A percentile compares a stretch with the other conserved stretches of the same genome.
phyloP scores from a whole-genome alignment of 2,797 vertebrate genomes.

The Rachycentron canadum region DNA sequence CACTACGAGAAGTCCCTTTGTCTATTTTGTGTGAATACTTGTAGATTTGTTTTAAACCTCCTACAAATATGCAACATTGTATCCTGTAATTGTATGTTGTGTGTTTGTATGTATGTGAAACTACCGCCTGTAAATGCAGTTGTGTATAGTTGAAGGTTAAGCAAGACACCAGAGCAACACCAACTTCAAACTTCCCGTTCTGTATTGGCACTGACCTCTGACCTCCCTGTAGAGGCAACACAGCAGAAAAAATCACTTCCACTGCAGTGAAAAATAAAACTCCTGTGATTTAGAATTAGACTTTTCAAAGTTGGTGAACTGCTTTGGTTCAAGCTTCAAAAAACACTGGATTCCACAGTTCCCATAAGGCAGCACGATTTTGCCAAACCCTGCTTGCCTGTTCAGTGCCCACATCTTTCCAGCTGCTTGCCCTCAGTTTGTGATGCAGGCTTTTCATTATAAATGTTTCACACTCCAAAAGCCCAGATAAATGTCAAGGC shows the following conservation, averaged over 20 bases:
- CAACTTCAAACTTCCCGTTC: neutral
- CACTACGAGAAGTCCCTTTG: neutral
- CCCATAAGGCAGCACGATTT: neutral
- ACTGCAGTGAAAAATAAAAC: neutral
- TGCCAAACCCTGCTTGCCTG: neutral
- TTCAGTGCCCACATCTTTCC: neutral
- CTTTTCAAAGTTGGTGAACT: neutral
- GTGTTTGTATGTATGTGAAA: no score
- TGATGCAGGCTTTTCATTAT: no score
- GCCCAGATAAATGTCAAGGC: no score
- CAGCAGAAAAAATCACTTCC: neutral
- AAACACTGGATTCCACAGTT: no score
- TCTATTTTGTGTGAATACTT: neutral
- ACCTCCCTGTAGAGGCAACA: neutral
- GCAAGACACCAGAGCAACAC: neutral
- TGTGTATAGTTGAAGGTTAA: neutral
- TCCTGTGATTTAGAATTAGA: neutral
- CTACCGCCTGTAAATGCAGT: neutral
- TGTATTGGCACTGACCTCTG: conserved; percentile 15
- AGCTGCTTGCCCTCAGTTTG: neutral
- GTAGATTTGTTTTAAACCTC: no score
- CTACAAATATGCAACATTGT: no score
- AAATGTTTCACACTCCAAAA: no score
- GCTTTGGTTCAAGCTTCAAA: no score
- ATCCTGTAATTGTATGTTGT: no score